Conservation (phyloP, 2,113 vertebrate genomes). For the Channa argus region DNA sequence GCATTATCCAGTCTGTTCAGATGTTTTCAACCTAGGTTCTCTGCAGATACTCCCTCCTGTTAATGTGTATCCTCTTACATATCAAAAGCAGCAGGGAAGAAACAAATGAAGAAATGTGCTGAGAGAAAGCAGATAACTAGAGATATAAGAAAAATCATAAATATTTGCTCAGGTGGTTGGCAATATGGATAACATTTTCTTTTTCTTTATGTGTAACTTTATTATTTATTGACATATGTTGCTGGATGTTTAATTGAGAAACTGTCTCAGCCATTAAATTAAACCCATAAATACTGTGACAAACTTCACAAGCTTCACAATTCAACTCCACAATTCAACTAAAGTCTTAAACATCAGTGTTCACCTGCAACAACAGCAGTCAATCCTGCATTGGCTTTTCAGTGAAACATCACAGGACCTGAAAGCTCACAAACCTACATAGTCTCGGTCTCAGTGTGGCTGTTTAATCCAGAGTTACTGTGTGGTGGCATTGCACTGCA, state of each 20-base stretch:
- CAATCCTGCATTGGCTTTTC: not conserved
- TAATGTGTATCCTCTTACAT: not conserved
- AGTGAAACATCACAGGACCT: not conserved
- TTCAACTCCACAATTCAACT: not conserved
- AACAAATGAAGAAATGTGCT: not conserved
- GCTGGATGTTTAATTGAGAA: no score
- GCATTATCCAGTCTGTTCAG: not conserved
- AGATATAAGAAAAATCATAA: not conserved
- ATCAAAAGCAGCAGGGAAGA: not conserved
- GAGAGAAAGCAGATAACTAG: not conserved
- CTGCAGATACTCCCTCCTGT: not conserved
- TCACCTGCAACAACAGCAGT: not conserved
- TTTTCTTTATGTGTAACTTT: no score
- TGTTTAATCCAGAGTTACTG: slow-evolving; percentile 5
- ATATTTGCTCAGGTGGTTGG: not conserved
- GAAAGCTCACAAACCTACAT: not conserved
- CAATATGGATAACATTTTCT: not conserved
- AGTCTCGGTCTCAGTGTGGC: not conserved
- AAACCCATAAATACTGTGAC: not conserved
- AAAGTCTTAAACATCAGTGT: not conserved
- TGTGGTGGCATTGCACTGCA: slow-evolving; percentile 25
- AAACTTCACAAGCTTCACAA: no score
- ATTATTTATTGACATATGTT: no score
- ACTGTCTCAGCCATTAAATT: not conserved
- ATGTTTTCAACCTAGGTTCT: not conserved